These are phyloP conservation scores for Cyrtorhinus lividipennis DNA, from an alignment of 1,140 invertebrate species.

Conservation along the genomic window DNA sequence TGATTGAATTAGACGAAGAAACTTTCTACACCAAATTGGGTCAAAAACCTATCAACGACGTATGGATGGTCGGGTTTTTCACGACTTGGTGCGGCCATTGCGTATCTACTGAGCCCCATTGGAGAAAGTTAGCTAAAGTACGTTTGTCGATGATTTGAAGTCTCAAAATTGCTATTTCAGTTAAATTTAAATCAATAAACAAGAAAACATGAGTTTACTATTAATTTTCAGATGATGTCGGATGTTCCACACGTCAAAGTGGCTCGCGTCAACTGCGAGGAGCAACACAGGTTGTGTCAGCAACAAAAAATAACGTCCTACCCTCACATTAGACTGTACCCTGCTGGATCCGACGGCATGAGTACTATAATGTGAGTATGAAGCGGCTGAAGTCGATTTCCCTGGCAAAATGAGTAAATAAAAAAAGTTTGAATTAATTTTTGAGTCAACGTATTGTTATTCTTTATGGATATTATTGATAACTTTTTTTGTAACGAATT, in stretches of 20 bases:
- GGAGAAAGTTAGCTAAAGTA: slow-evolving; percentile 38
- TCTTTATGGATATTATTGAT: no score
- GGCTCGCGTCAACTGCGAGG: slow-evolving; percentile 54
- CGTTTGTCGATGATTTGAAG: no score
- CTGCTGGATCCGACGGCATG: slow-evolving; percentile 35
- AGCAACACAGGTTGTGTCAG: slow-evolving; percentile 39
- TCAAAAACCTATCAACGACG: slow-evolving; percentile 32
- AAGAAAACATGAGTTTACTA: no score
- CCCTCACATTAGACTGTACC: slow-evolving; percentile 55
- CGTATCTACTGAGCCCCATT: slow-evolving; percentile 44
- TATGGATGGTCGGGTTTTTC: slow-evolving; percentile 54
- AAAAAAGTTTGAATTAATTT: no score
- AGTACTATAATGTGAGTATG: slow-evolving; percentile 37
- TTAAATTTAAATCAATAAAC: no score
- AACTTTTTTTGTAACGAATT: no score
- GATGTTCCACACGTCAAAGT: slow-evolving; percentile 38
- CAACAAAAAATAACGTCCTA: slow-evolving; percentile 46
- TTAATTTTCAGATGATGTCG: slow-evolving; percentile 28
- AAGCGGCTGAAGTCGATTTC: no score
- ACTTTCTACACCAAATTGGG: slow-evolving; percentile 41
- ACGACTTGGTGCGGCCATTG: slow-evolving; percentile 55
- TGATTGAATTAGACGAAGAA: slow-evolving; percentile 38
- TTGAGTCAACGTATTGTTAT: no score
- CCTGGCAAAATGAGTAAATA: no score
- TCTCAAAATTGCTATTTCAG: no score